Conservation (phyloP, 1,140 invertebrate genomes). For the Neuroterus valhalla region DNA sequence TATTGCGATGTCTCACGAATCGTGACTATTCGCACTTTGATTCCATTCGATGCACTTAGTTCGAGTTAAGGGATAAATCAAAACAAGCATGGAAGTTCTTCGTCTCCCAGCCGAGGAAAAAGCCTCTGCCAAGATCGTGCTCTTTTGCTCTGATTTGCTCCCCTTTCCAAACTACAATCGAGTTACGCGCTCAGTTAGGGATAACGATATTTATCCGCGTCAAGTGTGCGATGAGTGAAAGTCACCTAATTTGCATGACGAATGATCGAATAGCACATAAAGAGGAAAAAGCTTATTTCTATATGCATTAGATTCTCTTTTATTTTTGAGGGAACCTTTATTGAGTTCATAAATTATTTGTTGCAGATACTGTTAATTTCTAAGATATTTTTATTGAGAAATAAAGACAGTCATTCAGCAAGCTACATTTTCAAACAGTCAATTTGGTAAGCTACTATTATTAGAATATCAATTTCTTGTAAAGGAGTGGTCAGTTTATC, state of each 20-base stretch:
- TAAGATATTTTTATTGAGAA: neutral
- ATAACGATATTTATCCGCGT: conserved; percentile 27
- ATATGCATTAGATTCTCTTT: neutral
- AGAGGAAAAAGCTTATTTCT: neutral
- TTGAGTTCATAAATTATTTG: neutral
- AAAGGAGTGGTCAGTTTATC: too few species aligned
- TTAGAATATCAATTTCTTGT: too few species aligned
- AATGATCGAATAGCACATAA: neutral
- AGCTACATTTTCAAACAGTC: too few species aligned
- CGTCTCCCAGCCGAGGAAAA: too few species aligned
- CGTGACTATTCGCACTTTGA: neutral
- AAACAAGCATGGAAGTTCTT: neutral
- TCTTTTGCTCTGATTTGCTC: neutral
- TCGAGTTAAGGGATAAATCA: neutral
- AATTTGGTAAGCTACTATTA: too few species aligned
- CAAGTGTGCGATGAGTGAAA: neutral
- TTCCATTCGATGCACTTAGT: neutral
- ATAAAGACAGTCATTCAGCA: too few species aligned
- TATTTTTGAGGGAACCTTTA: neutral
- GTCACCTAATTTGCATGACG: neutral
- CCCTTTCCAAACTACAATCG: conserved; percentile 18
- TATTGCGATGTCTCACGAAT: neutral
- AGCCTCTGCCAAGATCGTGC: neutral
- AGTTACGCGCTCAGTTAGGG: conserved; percentile 28
- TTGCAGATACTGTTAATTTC: neutral